These are phyloP conservation scores for Trichopoda pennipes DNA, from an alignment of 2,888 invertebrate species.

Conservation along the genomic window DNA sequence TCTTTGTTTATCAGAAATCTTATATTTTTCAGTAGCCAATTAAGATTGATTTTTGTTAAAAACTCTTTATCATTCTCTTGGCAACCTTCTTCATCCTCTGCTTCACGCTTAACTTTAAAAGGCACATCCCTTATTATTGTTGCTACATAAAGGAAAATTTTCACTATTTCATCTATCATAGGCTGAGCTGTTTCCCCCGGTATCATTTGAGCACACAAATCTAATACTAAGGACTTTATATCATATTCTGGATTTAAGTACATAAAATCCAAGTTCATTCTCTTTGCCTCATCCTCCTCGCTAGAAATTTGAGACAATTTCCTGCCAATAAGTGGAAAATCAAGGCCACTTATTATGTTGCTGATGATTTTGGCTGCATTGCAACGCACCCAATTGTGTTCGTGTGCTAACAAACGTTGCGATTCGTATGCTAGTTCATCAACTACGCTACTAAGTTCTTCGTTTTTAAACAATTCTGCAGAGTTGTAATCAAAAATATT, in stretches of 20 bases:
- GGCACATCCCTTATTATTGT: constrained; percentile 85
- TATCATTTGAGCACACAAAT: constrained; percentile 88
- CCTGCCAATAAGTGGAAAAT: constrained; percentile 83
- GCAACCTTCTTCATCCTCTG: constrained; percentile 66
- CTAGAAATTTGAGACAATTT: constrained; percentile 71
- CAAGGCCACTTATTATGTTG: constrained; percentile 85
- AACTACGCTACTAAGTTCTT: constrained; percentile 75
- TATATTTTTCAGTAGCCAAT: constrained; percentile 89
- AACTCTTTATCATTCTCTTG: constrained; percentile 70
- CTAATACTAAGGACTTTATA: constrained; percentile 86
- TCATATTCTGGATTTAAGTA: constrained; percentile 84
- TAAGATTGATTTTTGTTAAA: constrained; percentile 83
- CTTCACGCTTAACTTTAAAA: constrained; percentile 74
- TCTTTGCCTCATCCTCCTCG: constrained; percentile 50
- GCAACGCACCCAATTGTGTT: constrained; percentile 93
- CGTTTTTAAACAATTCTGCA: constrained; percentile 82
- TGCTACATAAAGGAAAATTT: constrained; percentile 86
- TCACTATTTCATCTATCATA: constrained; percentile 87
- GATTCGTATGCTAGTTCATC: constrained; percentile 85
- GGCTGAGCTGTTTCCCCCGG: constrained; percentile 86
- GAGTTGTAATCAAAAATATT: constrained; percentile 86
- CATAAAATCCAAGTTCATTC: constrained; percentile 82
- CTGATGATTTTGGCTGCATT: constrained; percentile 89
- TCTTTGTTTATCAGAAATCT: constrained; percentile 90
- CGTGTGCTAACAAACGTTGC: constrained; percentile 88